Evolutionary conservation across 2,797 vertebrate species (phyloP).

Genomic region (Platalea minor): DNA sequence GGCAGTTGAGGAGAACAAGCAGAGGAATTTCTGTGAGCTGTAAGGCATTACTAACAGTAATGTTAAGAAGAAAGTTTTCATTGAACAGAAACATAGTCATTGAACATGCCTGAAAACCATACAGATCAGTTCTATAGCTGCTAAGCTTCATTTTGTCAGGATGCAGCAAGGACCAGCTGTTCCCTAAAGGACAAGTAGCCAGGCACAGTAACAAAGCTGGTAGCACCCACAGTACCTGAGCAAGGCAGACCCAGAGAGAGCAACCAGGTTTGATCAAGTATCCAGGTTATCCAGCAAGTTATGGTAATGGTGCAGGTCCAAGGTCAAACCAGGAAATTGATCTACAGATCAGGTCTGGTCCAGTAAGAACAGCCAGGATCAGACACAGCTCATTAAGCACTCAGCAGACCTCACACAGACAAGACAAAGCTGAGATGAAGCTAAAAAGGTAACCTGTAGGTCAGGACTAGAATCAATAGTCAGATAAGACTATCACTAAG

Average conservation of each 20-base stretch:
- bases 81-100: accelerated
- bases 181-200: accelerated
- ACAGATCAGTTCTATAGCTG: not conserved
- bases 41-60: not conserved
- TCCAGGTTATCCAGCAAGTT: not conserved
- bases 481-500: accelerated
- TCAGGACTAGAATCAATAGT: accelerated
- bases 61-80: not conserved
- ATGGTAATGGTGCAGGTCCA: accelerated
- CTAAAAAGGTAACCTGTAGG: accelerated
- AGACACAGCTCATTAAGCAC: not conserved
- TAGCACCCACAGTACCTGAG: not conserved
- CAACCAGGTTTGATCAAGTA: not conserved
- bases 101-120: accelerated
- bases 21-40: not conserved
- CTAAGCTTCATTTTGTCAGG: not conserved
- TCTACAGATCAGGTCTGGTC: not conserved
- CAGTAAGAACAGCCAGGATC: not conserved
- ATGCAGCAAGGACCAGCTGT: not conserved
- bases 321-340: not conserved
- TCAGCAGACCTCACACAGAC: accelerated
- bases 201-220: not conserved
- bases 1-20: accelerated
- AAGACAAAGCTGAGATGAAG: not conserved
- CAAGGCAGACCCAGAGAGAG: not conserved